These are phyloP conservation scores for Schizaphis graminum DNA, from an alignment of 2,888 invertebrate species.

Conservation along the genomic window DNA sequence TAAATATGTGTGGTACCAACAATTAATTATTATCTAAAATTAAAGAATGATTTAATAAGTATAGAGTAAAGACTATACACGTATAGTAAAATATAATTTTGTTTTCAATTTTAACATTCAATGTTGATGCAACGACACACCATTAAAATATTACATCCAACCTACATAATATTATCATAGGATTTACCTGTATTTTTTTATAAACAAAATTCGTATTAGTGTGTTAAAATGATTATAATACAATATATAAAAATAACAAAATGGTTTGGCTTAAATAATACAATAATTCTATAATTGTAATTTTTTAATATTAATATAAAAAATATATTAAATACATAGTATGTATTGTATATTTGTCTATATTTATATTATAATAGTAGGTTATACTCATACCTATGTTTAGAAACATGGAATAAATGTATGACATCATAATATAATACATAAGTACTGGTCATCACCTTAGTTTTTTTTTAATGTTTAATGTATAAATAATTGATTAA, in stretches of 20 bases:
- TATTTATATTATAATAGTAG: not conserved
- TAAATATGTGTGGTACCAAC: not conserved
- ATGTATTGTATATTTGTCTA: too few species aligned
- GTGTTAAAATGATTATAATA: not conserved
- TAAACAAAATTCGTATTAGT: not conserved
- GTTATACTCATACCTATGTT: not conserved
- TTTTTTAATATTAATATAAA: not conserved
- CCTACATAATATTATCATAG: not conserved
- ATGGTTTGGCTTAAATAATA: not conserved
- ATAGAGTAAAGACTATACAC: too few species aligned
- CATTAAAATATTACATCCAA: not conserved
- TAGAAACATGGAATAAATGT: not conserved
- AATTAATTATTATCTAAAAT: not conserved
- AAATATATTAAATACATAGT: too few species aligned
- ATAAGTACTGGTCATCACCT: not conserved
- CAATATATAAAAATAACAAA: not conserved
- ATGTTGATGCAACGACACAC: not conserved
- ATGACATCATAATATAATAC: not conserved
- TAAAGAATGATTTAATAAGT: not conserved
- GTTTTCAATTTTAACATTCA: not conserved
- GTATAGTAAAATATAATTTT: not conserved
- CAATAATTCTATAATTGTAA: not conserved
- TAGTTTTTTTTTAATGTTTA: not conserved
- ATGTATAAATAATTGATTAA: constrained; percentile 2
- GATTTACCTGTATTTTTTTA: not conserved